Evolutionary conservation across 2,888 invertebrate genomes (phyloP), one percentile per base, ranked within the genome.

Genomic region (Andrena marginata): DNA sequence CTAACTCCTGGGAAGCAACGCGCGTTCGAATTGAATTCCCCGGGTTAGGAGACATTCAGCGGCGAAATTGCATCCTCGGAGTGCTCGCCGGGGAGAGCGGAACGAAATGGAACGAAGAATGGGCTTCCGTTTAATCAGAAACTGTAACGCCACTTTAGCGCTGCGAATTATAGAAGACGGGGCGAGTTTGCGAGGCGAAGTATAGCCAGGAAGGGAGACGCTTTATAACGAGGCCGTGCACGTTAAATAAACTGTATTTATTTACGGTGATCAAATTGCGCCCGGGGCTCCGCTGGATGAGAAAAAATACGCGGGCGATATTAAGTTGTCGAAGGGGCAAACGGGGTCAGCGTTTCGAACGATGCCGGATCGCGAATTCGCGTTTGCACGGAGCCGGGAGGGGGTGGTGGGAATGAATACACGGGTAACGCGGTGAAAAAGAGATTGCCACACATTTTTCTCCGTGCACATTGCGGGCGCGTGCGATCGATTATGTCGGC

Each of bases 401-500:
- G 26, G 13, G 20, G 23, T 33, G n/a, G n/a, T 31, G 16, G 62
- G 71, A 71, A 62, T 49, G 71, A 71, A 62, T 49, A 33, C 60
- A n/a, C 62, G 68, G 51, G 20, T 33, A 23, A 67, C 31, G 31
- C 48, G 59, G 13, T 51, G 23, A 67, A 60, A 60, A 42, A 60
- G 63, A 29, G 63, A 68, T 51, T 31, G 51, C 60, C 8, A 5
- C 48, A 5, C 56, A 67, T n/a, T 79, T 63, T 69, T 73, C 56
- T 48, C 59, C 59, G 64, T 49, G n/a, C n/a, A 33, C 33, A 26
- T 69, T 6, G 51, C 51, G 49, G 13, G 23, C 68, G 56, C 29
- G 65, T 31, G 49, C 51, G 69, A 79, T 80, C 74, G 80, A 81
- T 81, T 63, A 64, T 35, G 56, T 56, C 62, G 54, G 20, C 20